Evolutionary conservation across 2,113 vertebrate genomes (phyloP).

Genomic region (Ranitomeya variabilis): DNA sequence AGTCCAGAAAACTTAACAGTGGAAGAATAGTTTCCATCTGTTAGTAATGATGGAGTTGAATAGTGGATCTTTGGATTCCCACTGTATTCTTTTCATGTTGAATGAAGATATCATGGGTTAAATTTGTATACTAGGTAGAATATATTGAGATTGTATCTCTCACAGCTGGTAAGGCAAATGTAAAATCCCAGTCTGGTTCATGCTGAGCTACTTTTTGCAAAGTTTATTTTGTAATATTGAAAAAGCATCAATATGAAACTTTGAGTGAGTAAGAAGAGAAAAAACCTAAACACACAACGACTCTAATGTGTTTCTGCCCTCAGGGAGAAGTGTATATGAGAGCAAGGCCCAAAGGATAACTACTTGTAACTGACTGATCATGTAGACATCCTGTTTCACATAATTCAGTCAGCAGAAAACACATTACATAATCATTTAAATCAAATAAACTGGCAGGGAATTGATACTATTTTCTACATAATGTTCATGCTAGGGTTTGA

Average conservation of each 20-base stretch:
- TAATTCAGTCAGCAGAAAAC: slow-evolving; percentile 51
- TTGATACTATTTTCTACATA: slow-evolving; percentile 47
- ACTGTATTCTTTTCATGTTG: too few relatives aligned
- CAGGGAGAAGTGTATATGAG: slow-evolving; percentile 19
- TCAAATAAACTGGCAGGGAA: slow-evolving; percentile 44
- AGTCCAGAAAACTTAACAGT: too few relatives aligned
- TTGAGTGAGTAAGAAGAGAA: not conserved
- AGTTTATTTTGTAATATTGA: not conserved
- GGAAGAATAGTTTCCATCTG: too few relatives aligned
- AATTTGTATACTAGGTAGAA: not conserved
- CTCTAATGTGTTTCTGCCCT: slow-evolving; percentile 33
- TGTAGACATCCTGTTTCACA: slow-evolving; percentile 42
- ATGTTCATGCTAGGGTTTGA: slow-evolving; percentile 36
- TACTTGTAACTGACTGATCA: slow-evolving; percentile 18
- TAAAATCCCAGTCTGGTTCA: not conserved
- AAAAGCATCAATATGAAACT: not conserved
- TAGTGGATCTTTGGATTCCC: too few relatives aligned
- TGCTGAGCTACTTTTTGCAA: not conserved
- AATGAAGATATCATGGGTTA: not conserved
- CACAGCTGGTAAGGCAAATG: not conserved
- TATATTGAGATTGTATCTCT: not conserved
- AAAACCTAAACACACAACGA: slow-evolving; percentile 1
- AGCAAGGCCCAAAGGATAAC: slow-evolving; percentile 36
- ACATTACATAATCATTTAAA: slow-evolving; percentile 51
- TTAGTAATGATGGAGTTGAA: too few relatives aligned